Evolutionary conservation across 2,797 vertebrate species (phyloP), one percentile per base, ranked within the genome.

Genomic region (Macrochelys suwanniensis): DNA sequence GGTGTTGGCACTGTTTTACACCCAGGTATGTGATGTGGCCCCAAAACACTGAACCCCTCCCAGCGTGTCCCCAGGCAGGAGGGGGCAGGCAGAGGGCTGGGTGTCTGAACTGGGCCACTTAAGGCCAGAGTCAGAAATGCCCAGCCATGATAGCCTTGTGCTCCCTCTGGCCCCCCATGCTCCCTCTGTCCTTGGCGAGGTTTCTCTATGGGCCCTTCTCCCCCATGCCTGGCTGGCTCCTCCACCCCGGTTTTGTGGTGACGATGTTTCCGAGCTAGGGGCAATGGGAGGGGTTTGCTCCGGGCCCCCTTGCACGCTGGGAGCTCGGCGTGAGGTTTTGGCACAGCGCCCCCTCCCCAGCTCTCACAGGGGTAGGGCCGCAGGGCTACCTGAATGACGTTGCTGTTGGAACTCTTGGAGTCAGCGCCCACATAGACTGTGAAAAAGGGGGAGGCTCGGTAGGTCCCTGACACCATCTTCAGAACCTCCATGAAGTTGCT

Each of bases 351-450:
- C 74, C 26, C 23, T 25, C 25, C 45, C 61, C 5, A 2, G 33
- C 19, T 8, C 16, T 68, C 7, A 8, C n/a, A 7, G 57, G 57
- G 12, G 59, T 19, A 11, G 45, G 26, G 26, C 25, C 33, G 16
- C 93, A 33, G 89, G 56, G 9, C 95, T 95, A 99, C 99, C 99
- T 99, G 99, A 95, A 99, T 99, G 85, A 99, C 68, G 16, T 99
- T 99, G 97, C 99, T 99, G 98, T 99, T 99, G 95, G 99, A 99
- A 97, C 98, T 99, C 96, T 99, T 99, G 59, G 99, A 99, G 95
- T 99, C 99, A 0, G 99, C 98, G 4, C 99, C 99, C 97, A 99
- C 98, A 0, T 99, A 99, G 9, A 99, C 98, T 0, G 99, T 99
- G 97, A 99, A 99, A 98, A 99, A 99, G 0, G 99, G 99, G 71